phyloP scores from a whole-genome alignment of 2,113 vertebrate species.

The Notarius quadriscutis region DNA sequence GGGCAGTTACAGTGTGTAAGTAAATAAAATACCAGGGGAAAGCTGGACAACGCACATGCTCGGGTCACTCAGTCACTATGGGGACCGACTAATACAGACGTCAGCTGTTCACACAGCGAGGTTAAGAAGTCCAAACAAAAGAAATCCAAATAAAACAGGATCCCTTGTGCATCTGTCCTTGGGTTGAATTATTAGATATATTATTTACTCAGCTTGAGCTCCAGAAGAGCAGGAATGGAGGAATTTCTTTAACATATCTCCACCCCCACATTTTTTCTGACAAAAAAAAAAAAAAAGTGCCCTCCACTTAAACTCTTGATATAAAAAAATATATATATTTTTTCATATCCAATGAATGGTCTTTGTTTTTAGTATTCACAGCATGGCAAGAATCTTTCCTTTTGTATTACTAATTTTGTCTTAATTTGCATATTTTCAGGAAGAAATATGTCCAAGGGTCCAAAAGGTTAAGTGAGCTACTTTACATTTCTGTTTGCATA shows the following conservation, averaged over 20 bases:
- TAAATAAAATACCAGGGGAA: constrained; percentile 53
- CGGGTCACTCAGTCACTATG: constrained; percentile 46
- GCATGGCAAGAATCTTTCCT: not conserved
- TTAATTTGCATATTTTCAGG: not conserved
- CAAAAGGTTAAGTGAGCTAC: not conserved
- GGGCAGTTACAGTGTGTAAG: constrained; percentile 53
- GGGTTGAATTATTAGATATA: not conserved
- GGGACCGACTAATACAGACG: constrained; percentile 32
- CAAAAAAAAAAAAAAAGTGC: too few relatives aligned
- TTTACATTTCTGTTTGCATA: not conserved
- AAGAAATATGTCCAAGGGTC: not conserved
- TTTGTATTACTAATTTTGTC: not conserved
- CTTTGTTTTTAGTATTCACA: not conserved
- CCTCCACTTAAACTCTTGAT: not conserved
- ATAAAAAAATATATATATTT: not conserved
- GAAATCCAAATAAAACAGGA: not conserved
- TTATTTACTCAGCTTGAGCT: not conserved
- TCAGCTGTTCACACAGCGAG: constrained; percentile 43
- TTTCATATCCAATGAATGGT: not conserved
- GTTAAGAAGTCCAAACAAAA: not conserved
- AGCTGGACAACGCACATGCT: constrained; percentile 34
- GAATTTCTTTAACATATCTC: not conserved
- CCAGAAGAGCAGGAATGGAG: not conserved
- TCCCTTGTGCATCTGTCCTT: not conserved
- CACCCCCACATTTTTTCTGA: too few relatives aligned